Base-by-base conservation (phyloP, 2,888 invertebrate genomes). In the Clunio marinus region DNA sequence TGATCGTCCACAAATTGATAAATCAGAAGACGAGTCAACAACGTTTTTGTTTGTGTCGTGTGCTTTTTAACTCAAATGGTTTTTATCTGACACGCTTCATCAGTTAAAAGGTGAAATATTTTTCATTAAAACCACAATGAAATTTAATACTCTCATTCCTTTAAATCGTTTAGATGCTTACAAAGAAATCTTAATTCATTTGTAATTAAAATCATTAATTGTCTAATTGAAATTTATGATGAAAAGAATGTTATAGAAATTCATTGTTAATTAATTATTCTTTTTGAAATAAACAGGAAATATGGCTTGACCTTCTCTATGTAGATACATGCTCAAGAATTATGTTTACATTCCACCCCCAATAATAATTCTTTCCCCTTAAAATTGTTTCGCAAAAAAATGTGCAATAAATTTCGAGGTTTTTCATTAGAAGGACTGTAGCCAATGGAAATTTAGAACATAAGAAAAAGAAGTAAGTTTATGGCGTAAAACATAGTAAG, bases 391-490 rank as follows among this genome's bases (percentile, higher is more conserved):
- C 32, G 27, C 66, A 51, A 66, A 22, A n/a, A 51, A 66, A 66
- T 66, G 55, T 55, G 55, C 66, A 66, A 66, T 66, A 66, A 66
- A 51, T 66, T 66, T 66, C 66, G 66, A 66, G 66, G 66, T 66
- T 66, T 63, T 66, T 66, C 66, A 66, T 66, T 66, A 66, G 66
- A 66, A 66, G 66, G 66, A 66, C 55, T 55, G 15, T 7, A 55
- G 55, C 22, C 22, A 57, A 51, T 51, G 22, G 5, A 27, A 13
- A 27, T 27, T 10, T 1, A 57, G 57, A 45, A 7, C 4, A 4
- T 10, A n/a, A 57, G 41, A 15, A 41, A 41, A 41, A 22, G 13
- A 25, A 57, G 15, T 4, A 57, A 27, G 13, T 66, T 46, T 55
- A 66, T 55, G 27, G 51, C 66, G n/a, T n/a, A n/a, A n/a, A n/a